phyloP scores from a whole-genome alignment of 2,797 vertebrate species.

The Somateria mollissima region DNA sequence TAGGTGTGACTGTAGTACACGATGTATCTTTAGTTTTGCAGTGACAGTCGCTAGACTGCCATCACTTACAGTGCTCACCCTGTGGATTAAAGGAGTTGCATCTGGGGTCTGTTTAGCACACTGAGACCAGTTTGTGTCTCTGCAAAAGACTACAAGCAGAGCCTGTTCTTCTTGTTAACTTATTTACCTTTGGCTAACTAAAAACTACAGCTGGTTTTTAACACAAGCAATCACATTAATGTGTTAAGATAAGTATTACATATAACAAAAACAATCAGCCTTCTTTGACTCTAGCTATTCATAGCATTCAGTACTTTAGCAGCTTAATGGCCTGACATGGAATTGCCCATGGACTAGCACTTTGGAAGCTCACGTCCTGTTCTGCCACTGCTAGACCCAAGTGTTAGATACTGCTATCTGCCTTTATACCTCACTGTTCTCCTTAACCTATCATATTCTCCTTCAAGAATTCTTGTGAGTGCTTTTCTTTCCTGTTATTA shows the following conservation, averaged over 20 bases:
- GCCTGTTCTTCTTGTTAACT: background rate
- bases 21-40: background rate
- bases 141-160: background rate
- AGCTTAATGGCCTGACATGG: background rate
- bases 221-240: background rate
- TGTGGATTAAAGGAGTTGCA: background rate
- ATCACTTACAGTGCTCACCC: background rate
- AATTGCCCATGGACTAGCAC: background rate
- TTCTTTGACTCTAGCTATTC: background rate
- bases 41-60: background rate
- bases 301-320: background rate
- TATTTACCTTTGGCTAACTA: background rate
- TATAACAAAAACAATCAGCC: background rate
- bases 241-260: background rate
- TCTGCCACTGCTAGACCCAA: background rate
- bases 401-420: background rate
- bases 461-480: background rate
- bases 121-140: background rate
- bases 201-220: background rate
- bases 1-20: background rate
- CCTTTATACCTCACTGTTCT: background rate
- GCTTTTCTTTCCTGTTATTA: background rate
- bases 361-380: background rate
- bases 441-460: background rate
- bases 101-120: background rate